Evolutionary conservation across 2,888 invertebrate genomes (phyloP).

Genomic region (Odontocerum albicorne): DNA sequence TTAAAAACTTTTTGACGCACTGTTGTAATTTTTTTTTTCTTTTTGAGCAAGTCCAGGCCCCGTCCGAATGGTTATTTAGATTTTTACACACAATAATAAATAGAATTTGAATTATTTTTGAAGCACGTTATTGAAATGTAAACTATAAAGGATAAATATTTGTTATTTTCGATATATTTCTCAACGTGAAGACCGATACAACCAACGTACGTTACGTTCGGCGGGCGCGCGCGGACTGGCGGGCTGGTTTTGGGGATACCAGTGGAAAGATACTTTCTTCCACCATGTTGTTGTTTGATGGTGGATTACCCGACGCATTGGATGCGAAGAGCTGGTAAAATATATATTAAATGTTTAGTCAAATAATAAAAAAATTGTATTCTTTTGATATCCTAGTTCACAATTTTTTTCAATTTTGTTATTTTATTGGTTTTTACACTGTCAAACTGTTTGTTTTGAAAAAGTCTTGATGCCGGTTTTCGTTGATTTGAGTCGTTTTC

Average conservation of each 20-base stretch:
- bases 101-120: slow-evolving; percentile 5
- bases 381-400: no score
- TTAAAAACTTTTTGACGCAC: no score
- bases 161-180: slow-evolving; percentile 7
- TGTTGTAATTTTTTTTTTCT: no score
- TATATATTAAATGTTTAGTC: no score
- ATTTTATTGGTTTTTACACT: no score
- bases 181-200: slow-evolving; percentile 5
- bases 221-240: slow-evolving; percentile 45
- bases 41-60: not conserved
- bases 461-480: no score
- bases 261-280: slow-evolving; percentile 40
- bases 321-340: no score
- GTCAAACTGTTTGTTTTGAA: no score
- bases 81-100: slow-evolving; percentile 11
- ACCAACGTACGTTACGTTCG: slow-evolving; percentile 30
- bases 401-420: no score
- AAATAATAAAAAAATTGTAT: no score
- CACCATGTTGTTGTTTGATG: slow-evolving; percentile 5
- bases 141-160: no score
- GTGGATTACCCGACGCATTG: slow-evolving; percentile 2
- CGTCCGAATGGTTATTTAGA: not conserved
- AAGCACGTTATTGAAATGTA: slow-evolving; percentile 3
- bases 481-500: no score
- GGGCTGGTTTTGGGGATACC: slow-evolving; percentile 47